Percentiles rank a stretch among this genome's conserved stretches.
phyloP scores from a whole-genome alignment of 2,888 invertebrate species.

The Melanotus villosus region DNA sequence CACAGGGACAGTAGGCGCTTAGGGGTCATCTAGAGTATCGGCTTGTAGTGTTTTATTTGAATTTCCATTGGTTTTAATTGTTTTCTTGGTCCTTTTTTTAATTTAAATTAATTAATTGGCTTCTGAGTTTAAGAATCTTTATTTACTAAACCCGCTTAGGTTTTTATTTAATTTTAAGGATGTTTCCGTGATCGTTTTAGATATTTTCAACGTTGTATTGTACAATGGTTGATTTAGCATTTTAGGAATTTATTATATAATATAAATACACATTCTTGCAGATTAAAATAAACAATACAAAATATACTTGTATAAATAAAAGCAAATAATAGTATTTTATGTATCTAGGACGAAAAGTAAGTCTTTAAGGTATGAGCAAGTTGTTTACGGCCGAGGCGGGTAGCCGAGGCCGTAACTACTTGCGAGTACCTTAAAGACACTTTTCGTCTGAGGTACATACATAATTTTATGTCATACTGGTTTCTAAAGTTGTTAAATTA shows the following conservation, averaged over 20 bases:
- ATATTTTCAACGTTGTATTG: background rate
- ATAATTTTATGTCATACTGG: too few species aligned
- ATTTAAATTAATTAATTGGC: background rate
- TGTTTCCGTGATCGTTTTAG: background rate
- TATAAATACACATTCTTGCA: background rate
- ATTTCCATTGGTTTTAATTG: background rate
- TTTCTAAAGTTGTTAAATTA: too few species aligned
- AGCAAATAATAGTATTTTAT: too few species aligned
- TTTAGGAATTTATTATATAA: background rate
- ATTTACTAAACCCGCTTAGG: background rate
- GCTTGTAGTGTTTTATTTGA: constrained; percentile 5
- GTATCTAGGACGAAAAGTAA: too few species aligned
- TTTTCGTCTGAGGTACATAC: too few species aligned
- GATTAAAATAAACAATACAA: background rate
- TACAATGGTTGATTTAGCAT: background rate
- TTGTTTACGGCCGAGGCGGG: too few species aligned
- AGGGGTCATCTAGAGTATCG: background rate
- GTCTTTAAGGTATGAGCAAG: too few species aligned
- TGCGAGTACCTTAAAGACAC: too few species aligned
- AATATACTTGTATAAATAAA: background rate
- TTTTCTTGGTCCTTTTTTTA: constrained; percentile 6
- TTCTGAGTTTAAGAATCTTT: background rate
- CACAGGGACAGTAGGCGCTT: too few species aligned
- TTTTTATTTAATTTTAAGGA: background rate
- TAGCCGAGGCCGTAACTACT: too few species aligned